Percentiles rank a stretch among this genome's conserved stretches.
These are phyloP conservation scores for Drosophila virilis DNA, from an alignment of 1,140 invertebrate genomes.

Conservation along the genomic window DNA sequence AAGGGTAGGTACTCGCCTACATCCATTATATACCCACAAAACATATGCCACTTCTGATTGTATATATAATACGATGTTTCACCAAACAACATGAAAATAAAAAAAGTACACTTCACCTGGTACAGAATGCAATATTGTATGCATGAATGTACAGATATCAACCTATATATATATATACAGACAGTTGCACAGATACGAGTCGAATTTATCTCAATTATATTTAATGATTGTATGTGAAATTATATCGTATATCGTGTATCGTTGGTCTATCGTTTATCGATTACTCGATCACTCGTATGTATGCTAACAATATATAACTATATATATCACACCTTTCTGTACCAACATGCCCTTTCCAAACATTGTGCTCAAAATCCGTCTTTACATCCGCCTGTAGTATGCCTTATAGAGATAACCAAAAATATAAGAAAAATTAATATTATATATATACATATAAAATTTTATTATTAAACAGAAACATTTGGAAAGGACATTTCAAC, in stretches of 20 bases:
- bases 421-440: conserved; percentile 11
- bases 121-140: conserved; percentile 50
- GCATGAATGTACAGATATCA: conserved; percentile 48
- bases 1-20: conserved; percentile 51
- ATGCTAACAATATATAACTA: neutral
- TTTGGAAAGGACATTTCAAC: conserved; percentile 63
- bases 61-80: conserved; percentile 40
- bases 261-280: conserved; percentile 4
- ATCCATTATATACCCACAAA: conserved; percentile 15
- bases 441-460: conserved; percentile 20
- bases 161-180: conserved; percentile 10
- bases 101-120: conserved; percentile 18
- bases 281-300: conserved; percentile 3
- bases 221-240: conserved; percentile 5
- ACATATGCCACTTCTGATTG: conserved; percentile 35
- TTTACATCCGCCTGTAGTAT: conserved; percentile 46
- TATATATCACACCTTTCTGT: conserved; percentile 20
- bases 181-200: conserved; percentile 15
- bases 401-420: conserved; percentile 47
- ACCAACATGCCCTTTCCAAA: conserved; percentile 46
- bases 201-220: neutral
- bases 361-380: conserved; percentile 11
- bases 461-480: neutral
- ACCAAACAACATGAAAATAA: conserved; percentile 24
- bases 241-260: neutral